phyloP scores from a whole-genome alignment of 2,888 invertebrate species.

The Tiphia femorata region DNA sequence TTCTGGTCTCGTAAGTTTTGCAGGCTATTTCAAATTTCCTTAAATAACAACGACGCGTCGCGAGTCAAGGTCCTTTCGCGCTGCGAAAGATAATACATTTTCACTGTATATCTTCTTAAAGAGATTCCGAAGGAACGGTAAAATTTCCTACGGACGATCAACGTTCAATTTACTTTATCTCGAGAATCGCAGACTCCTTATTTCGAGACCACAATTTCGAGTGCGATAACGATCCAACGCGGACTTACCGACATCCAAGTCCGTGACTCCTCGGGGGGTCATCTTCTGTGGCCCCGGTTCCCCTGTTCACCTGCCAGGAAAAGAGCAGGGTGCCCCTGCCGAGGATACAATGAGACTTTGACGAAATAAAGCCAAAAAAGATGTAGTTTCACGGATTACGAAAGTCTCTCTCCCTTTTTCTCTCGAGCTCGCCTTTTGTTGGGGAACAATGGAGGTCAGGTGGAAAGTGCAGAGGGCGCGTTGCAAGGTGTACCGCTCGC shows the following conservation, averaged over 20 bases:
- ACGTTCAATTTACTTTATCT: too few species aligned
- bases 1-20: too few species aligned
- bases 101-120: too few species aligned
- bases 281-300: slow-evolving; percentile 24
- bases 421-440: slow-evolving; percentile 35
- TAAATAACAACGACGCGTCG: too few species aligned
- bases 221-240: slow-evolving; percentile 24
- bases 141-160: too few species aligned
- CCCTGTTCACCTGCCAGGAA: slow-evolving; percentile 24
- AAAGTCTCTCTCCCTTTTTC: slow-evolving; percentile 7
- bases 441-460: slow-evolving; percentile 30
- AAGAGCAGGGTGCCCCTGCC: too few species aligned
- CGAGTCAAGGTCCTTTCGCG: too few species aligned
- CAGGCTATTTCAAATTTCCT: too few species aligned
- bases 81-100: too few species aligned
- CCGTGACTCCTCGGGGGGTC: slow-evolving; percentile 22
- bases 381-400: slow-evolving; percentile 20
- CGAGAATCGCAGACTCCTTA: neutral
- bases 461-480: slow-evolving; percentile 23
- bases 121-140: too few species aligned
- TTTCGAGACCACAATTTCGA: too few species aligned
- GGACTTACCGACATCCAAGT: slow-evolving; percentile 19
- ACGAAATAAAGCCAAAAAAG: slow-evolving; percentile 40
- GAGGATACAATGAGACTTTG: slow-evolving; percentile 48
- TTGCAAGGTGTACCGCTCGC: slow-evolving; percentile 28